Evolutionary conservation across 2,113 vertebrate genomes (phyloP).

Genomic region (Tupaia tana): DNA sequence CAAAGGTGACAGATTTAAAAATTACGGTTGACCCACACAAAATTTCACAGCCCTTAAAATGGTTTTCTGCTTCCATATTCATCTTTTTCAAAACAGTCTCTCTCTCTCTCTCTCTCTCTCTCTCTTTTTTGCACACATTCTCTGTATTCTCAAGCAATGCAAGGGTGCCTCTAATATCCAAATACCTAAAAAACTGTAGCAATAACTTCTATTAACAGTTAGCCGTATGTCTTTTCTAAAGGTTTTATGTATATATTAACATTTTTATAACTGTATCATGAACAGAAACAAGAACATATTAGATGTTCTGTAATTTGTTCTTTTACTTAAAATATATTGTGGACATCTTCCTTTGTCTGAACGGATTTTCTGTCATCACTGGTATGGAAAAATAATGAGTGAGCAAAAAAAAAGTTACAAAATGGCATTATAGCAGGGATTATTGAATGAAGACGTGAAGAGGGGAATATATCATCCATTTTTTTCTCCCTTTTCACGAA

Average conservation of each 20-base stretch:
- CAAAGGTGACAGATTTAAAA: background rate
- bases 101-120: accelerated
- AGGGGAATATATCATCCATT: background rate
- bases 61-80: background rate
- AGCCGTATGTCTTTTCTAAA: background rate
- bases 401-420: background rate
- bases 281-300: background rate
- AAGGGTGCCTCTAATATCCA: background rate
- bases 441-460: background rate
- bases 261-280: background rate
- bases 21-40: background rate
- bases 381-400: background rate
- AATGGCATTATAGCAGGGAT: background rate
- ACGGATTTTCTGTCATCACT: background rate
- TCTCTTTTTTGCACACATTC: background rate
- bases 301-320: background rate
- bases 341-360: conserved; percentile 5
- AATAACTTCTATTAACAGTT: background rate
- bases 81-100: background rate
- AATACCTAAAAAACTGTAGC: background rate
- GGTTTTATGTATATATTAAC: background rate
- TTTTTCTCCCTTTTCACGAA: background rate
- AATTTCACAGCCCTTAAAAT: background rate
- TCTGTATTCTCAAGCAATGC: background rate
- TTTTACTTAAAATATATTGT: background rate